A percentile compares a stretch with the other conserved stretches of the same genome.
Conservation (phyloP, 2,888 invertebrate genomes). For the Atrina japonica region DNA sequence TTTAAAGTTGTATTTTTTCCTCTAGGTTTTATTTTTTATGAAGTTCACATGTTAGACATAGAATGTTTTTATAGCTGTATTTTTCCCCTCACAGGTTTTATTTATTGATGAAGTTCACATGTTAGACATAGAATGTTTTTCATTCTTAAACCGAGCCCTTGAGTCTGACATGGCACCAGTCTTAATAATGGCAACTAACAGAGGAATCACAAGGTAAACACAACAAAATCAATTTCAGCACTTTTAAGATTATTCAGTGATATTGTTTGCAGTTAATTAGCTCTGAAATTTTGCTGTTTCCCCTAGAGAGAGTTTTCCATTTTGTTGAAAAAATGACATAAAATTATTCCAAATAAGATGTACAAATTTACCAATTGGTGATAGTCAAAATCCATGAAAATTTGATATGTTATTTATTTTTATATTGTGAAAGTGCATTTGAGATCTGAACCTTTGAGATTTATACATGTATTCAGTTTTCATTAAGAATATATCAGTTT, state of each 20-base stretch:
- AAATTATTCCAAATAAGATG: no score
- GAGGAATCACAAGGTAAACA: slow-evolving; percentile 88
- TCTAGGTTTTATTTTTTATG: neutral
- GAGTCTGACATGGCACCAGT: slow-evolving; percentile 99
- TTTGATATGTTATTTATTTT: neutral
- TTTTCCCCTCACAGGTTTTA: slow-evolving; percentile 83
- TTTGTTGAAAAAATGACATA: neutral
- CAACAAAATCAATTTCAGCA: neutral
- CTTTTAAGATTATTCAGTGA: neutral
- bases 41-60: neutral
- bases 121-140: slow-evolving; percentile 99
- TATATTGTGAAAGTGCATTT: no score
- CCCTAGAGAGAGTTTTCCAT: no score
- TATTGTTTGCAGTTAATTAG: no score
- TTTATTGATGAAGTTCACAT: slow-evolving; percentile 99
- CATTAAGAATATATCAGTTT: no score
- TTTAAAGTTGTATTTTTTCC: no score
- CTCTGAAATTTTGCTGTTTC: neutral
- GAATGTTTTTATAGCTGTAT: neutral
- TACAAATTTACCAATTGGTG: no score
- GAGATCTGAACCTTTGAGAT: no score
- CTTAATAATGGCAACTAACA: slow-evolving; percentile 99
- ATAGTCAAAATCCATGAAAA: neutral
- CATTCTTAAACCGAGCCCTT: slow-evolving; percentile 96
- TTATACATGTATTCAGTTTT: no score